Evolutionary conservation across 2,797 vertebrate species (phyloP).

Genomic region (Sardinella longiceps): DNA sequence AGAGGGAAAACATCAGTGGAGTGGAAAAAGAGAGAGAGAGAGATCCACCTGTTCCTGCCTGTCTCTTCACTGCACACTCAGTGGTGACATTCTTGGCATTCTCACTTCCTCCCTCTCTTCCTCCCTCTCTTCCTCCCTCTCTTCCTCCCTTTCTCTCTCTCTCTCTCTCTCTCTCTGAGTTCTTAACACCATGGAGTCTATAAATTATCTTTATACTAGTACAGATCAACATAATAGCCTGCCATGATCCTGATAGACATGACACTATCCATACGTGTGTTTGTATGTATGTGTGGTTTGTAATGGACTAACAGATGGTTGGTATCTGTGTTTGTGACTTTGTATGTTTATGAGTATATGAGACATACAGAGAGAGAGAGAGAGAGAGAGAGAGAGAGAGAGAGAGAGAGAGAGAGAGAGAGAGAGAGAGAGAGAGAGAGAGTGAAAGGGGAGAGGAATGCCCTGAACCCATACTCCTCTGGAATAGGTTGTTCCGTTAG

Average conservation of each 20-base stretch:
- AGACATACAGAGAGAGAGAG: background rate
- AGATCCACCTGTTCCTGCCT: constrained; percentile 25
- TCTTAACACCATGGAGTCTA: background rate
- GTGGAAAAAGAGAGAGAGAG: background rate
- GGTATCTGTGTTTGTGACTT: background rate
- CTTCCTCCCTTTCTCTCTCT: background rate
- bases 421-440: background rate
- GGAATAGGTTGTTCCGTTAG: background rate
- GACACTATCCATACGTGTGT: background rate
- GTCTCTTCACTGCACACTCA: constrained; percentile 38
- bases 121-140: background rate
- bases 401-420: constrained; percentile 2
- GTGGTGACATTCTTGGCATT: constrained; percentile 53
- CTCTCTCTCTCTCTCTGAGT: background rate
- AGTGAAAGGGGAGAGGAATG: background rate
- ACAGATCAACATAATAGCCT: background rate
- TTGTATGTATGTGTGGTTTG: too few relatives aligned
- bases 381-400: background rate
- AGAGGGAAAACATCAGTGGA: background rate
- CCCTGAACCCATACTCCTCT: background rate
- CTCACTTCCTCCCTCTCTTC: constrained; percentile 2
- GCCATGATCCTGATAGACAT: background rate
- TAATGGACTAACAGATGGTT: background rate
- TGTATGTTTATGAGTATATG: background rate
- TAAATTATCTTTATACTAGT: background rate